Percentiles rank a stretch among this genome's conserved stretches.
Evolutionary conservation across 2,113 vertebrate genomes (phyloP).

Genomic region (Perca fluviatilis): DNA sequence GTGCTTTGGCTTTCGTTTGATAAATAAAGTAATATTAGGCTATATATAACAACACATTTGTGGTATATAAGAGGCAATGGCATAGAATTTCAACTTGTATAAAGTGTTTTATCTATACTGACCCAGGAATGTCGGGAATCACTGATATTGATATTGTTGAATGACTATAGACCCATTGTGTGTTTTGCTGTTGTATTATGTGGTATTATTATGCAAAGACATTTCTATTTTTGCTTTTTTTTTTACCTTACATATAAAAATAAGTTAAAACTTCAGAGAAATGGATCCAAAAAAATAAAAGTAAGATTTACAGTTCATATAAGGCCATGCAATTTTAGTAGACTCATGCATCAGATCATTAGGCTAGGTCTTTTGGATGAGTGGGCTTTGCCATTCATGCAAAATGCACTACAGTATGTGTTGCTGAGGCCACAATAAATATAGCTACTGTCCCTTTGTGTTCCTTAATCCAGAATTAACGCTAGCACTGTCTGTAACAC

Average conservation of each 20-base stretch:
- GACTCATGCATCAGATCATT: conserved; percentile 78
- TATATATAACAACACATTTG: conserved; percentile 80
- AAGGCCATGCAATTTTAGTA: conserved; percentile 82
- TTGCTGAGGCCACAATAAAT: conserved; percentile 80
- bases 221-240: conserved; percentile 60
- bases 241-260: conserved; percentile 80
- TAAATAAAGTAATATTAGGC: conserved; percentile 81
- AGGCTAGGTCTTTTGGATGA: conserved; percentile 71
- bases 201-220: conserved; percentile 74
- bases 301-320: conserved; percentile 76
- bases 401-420: conserved; percentile 80
- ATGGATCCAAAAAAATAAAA: conserved; percentile 73
- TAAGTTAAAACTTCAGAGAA: conserved; percentile 78
- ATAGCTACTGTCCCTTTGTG: conserved; percentile 73
- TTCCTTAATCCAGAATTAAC: conserved; percentile 74
- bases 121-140: conserved; percentile 61
- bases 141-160: conserved; percentile 76
- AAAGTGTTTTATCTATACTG: conserved; percentile 74
- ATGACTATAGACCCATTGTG: conserved; percentile 71
- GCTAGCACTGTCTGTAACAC: conserved; percentile 74
- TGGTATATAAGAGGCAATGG: conserved; percentile 81
- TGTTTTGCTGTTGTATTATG: conserved; percentile 73
- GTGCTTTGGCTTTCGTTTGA: conserved; percentile 84
- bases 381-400: conserved; percentile 76
- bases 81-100: conserved; percentile 78